Evolutionary conservation across 2,797 vertebrate genomes (phyloP).

Genomic region (Takifugu ocellatus): DNA sequence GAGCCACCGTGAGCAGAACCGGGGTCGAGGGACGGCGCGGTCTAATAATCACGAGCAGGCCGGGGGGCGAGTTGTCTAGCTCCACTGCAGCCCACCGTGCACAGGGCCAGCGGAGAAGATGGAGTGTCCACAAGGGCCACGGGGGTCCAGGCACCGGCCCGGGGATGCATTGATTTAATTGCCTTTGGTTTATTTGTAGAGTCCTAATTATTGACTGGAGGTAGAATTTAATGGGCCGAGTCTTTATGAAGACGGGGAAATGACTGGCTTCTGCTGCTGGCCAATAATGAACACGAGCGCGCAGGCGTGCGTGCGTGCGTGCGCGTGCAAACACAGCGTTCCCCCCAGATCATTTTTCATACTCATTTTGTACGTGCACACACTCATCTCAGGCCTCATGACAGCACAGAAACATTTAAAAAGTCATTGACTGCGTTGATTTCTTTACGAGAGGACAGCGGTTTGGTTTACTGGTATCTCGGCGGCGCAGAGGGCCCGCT

Average conservation of each 20-base stretch:
- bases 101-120: conserved; percentile 74
- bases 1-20: conserved; percentile 66
- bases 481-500: conserved; percentile 71
- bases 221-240: conserved; percentile 95
- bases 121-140: conserved; percentile 87
- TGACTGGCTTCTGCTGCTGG: conserved; percentile 85
- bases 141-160: conserved; percentile 76
- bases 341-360: conserved; percentile 91
- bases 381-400: conserved; percentile 71
- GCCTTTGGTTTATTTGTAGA: conserved; percentile 98
- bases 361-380: conserved; percentile 83
- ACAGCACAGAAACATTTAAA: conserved; percentile 93
- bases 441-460: conserved; percentile 87
- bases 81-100: conserved; percentile 69
- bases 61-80: conserved; percentile 64
- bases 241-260: conserved; percentile 96
- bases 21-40: conserved; percentile 59
- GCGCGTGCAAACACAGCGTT: conserved; percentile 53
- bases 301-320: conserved; percentile 60
- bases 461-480: conserved; percentile 81
- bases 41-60: conserved; percentile 87
- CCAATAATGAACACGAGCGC: conserved; percentile 86
- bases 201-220: conserved; percentile 99
- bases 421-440: conserved; percentile 87
- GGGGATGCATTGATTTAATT: conserved; percentile 98